Evolutionary conservation across 1,140 invertebrate species (phyloP), one percentile per base, ranked within the genome.

Genomic region (Agraylea sexmaculata): DNA sequence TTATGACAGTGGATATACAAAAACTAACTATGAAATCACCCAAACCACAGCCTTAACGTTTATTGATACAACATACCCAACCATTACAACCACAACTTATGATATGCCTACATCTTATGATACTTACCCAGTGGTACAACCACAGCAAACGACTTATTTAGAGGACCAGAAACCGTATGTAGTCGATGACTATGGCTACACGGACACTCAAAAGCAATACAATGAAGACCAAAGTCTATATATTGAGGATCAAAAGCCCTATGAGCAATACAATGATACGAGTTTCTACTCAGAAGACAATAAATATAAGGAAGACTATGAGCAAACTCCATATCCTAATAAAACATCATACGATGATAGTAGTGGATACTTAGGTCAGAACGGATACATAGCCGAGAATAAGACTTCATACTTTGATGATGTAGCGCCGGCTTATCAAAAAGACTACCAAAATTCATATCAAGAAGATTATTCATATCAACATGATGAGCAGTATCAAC

Each of bases 401-500:
- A 35, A 49, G 29, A 43, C 40, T 43, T 40, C 43, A 42, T 45
- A 45, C 43, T 49, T 45, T 43, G 40, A 49, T 45, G 47, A 48
- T 25, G 20, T 25, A 45, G 39, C 43, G 37, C 47, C 45, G 47
- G 43, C 47, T 49, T 49, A 49, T 45, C 45, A 49, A 42, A 43
- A 49, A 39, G 47, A 49, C 36, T 37, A 42, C 47, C 45, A 45
- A 42, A 36, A 36, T 35, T 32, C 47, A 49, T 49, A 49, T 49
- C 47, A 49, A 45, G 36, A 45, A 45, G 47, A 49, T 33, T 33
- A 38, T 42, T 45, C 43, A 45, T 45, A 45, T 45, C 47, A 49
- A 33, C 29, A 38, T 27, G 47, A 45, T 28, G 40, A 45, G 42
- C 39, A 46, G 21, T 45, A 45, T 42, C 46, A 48, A 35, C 27